Conservation (phyloP, 2,888 invertebrate genomes). For the Eucera pruinosa region DNA sequence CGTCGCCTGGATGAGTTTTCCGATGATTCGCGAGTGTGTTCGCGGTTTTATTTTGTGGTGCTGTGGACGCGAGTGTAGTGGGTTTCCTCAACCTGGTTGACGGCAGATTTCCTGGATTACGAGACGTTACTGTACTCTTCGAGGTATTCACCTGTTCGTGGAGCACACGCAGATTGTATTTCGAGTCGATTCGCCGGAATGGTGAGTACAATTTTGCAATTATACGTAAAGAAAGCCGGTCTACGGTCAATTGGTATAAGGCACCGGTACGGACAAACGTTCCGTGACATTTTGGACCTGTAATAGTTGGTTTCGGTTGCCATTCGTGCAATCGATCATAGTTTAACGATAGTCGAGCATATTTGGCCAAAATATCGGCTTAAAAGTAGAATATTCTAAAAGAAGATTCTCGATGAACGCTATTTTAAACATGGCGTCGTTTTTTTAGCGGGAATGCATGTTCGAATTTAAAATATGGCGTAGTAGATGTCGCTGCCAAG, state of each 20-base stretch:
- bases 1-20: conserved; percentile 46
- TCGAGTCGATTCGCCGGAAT: neutral
- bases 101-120: conserved; percentile 55
- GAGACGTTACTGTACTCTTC: conserved; percentile 71
- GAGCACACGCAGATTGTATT: conserved; percentile 47
- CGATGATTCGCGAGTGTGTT: conserved; percentile 35
- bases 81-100: conserved; percentile 62
- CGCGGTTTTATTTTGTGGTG: conserved; percentile 41
- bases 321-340: neutral
- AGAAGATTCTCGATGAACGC: no score
- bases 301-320: neutral
- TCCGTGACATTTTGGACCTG: neutral
- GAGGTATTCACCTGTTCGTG: conserved; percentile 76
- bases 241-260: conserved; percentile 29
- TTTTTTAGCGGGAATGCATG: neutral
- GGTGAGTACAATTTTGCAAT: conserved; percentile 13
- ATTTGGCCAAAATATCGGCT: neutral
- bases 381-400: no score
- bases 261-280: neutral
- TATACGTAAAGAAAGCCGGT: neutral
- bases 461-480: neutral
- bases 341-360: neutral
- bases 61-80: conserved; percentile 41
- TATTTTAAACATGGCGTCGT: no score
- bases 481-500: neutral